These are phyloP conservation scores for Trogon melanurus DNA, from an alignment of 2,113 vertebrate species.

Conservation along the genomic window DNA sequence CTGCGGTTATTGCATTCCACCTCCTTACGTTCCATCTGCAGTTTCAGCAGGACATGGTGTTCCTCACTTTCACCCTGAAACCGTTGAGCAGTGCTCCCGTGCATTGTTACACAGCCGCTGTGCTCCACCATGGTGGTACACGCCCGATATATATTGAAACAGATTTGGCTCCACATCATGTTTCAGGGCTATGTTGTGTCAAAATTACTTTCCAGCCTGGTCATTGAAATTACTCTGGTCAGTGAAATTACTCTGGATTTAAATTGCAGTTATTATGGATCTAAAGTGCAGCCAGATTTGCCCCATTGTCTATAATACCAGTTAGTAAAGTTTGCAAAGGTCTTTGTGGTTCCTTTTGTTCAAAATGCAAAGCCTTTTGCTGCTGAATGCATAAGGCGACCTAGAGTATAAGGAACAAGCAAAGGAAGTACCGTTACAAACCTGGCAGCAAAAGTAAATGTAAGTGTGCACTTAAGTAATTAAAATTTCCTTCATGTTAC, in stretches of 20 bases:
- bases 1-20: conserved; percentile 42
- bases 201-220: background rate
- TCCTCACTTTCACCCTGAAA: conserved; percentile 34
- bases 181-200: background rate
- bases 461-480: background rate
- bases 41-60: conserved; percentile 41
- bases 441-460: background rate
- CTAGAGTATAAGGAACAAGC: background rate
- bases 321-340: background rate
- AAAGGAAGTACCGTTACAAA: background rate
- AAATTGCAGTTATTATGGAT: no score
- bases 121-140: background rate
- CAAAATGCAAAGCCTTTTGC: background rate
- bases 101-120: background rate
- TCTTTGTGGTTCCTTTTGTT: background rate
- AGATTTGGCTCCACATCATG: background rate
- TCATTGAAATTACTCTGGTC: background rate
- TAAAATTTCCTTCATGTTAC: background rate
- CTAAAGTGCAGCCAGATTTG: background rate
- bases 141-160: background rate
- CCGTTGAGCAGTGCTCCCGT: background rate
- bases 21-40: conserved; percentile 41
- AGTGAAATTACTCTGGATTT: background rate
- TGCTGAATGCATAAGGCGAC: background rate
- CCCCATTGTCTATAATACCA: background rate